A percentile compares a stretch with the other conserved stretches of the same genome.
phyloP scores from a whole-genome alignment of 2,888 invertebrate genomes.

The Schizotus pectinicornis region DNA sequence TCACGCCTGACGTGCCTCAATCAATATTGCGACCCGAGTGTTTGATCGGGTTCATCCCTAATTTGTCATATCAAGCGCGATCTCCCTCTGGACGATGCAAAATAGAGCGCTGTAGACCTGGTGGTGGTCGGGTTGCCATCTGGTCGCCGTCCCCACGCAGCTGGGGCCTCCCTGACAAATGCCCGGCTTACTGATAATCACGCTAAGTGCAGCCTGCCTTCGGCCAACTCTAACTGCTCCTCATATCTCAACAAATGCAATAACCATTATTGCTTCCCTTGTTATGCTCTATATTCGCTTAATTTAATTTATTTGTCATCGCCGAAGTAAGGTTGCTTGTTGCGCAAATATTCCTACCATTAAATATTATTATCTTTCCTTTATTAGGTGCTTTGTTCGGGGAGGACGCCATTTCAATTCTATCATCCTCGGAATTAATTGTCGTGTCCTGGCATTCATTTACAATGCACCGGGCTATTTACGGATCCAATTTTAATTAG shows the following conservation, averaged over 20 bases:
- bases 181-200: conserved; percentile 51
- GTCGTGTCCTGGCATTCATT: conserved; percentile 8
- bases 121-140: conserved; percentile 30
- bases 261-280: conserved; percentile 51
- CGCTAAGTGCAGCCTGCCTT: conserved; percentile 51
- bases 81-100: conserved; percentile 27
- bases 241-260: conserved; percentile 53
- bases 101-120: conserved; percentile 12
- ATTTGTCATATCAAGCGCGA: conserved; percentile 41
- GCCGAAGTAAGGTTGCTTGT: conserved; percentile 41
- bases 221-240: conserved; percentile 47
- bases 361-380: conserved; percentile 29
- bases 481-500: conserved; percentile 15
- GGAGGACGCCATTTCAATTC: conserved; percentile 5
- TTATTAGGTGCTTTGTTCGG: conserved; percentile 16
- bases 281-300: conserved; percentile 43
- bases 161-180: conserved; percentile 46
- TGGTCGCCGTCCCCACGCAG: conserved; percentile 37
- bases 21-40: conserved; percentile 39
- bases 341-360: conserved; percentile 35
- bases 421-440: conserved; percentile 20
- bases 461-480: conserved; percentile 15
- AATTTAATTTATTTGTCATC: conserved; percentile 47
- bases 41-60: conserved; percentile 41
- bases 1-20: conserved; percentile 28